Percentiles rank a stretch among this genome's conserved stretches.
Evolutionary conservation across 2,797 vertebrate genomes (phyloP).

Genomic region (Sebastes minor): DNA sequence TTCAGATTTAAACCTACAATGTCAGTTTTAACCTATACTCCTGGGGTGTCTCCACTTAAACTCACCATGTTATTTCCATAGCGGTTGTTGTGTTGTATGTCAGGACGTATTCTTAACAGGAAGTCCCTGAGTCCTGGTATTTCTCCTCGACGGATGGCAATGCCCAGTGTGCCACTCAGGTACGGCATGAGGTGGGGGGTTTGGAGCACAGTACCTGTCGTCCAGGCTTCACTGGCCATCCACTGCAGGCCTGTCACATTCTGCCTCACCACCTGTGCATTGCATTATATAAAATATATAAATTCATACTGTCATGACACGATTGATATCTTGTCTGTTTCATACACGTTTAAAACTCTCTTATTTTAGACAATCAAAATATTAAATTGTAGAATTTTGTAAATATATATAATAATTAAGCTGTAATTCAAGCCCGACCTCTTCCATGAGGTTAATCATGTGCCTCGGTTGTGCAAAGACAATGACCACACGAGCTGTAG

Average conservation of each 20-base stretch:
- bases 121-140: constrained; percentile 69
- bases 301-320: no score
- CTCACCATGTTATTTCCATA: constrained; percentile 45
- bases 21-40: no score
- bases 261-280: constrained; percentile 55
- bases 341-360: no score
- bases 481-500: constrained; percentile 59
- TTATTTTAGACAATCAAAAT: no score
- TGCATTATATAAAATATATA: background rate
- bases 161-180: constrained; percentile 66
- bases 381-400: background rate
- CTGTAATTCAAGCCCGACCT: constrained; percentile 23
- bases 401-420: background rate
- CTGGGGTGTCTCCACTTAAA: background rate
- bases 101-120: constrained; percentile 45
- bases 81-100: constrained; percentile 2
- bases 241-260: constrained; percentile 62
- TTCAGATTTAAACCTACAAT: no score
- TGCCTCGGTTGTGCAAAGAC: constrained; percentile 43
- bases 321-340: no score
- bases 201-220: constrained; percentile 32
- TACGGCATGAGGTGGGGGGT: constrained; percentile 46
- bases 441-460: constrained; percentile 49
- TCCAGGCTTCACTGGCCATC: constrained; percentile 60
- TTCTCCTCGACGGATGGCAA: constrained; percentile 75